A percentile compares a stretch with the other conserved stretches of the same genome.
phyloP scores from a whole-genome alignment of 2,113 vertebrate genomes.

The Petrocephalus zakoni region DNA sequence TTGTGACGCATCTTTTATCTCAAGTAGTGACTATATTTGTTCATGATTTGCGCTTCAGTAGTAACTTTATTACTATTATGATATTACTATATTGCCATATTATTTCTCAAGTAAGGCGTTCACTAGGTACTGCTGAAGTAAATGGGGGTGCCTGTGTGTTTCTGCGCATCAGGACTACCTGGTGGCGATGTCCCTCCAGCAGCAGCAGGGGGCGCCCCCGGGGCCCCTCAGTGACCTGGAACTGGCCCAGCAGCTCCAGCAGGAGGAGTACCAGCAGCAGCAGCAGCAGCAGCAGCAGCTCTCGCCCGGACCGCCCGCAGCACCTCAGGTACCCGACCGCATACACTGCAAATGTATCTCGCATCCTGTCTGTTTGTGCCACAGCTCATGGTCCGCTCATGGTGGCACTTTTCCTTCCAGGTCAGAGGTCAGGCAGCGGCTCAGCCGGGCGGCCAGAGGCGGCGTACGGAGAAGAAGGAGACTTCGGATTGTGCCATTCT shows the following conservation, averaged over 20 bases:
- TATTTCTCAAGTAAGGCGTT: background rate
- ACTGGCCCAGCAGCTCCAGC: constrained; percentile 81
- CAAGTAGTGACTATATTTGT: background rate
- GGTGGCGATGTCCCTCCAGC: constrained; percentile 84
- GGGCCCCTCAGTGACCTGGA: constrained; percentile 77
- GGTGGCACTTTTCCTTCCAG: constrained; percentile 47
- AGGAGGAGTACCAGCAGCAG: constrained; percentile 83
- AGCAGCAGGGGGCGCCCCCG: constrained; percentile 57
- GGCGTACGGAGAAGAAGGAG: constrained; percentile 56
- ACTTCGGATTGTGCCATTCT: constrained; percentile 72
- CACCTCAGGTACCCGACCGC: constrained; percentile 35
- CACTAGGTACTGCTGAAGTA: background rate
- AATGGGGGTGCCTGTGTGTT: background rate
- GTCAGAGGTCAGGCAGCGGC: constrained; percentile 54
- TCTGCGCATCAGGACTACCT: constrained; percentile 71
- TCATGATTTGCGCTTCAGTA: background rate
- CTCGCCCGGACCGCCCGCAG: constrained; percentile 27
- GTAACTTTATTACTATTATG: background rate
- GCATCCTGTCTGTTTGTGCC: background rate
- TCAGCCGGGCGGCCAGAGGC: constrained; percentile 52
- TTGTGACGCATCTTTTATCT: background rate
- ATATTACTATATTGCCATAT: background rate
- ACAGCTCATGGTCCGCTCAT: too few species aligned
- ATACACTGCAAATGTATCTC: background rate
- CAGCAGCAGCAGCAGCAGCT: constrained; percentile 40